Conservation (phyloP, 2,113 vertebrate species). For the Eptatretus burgeri region DNA sequence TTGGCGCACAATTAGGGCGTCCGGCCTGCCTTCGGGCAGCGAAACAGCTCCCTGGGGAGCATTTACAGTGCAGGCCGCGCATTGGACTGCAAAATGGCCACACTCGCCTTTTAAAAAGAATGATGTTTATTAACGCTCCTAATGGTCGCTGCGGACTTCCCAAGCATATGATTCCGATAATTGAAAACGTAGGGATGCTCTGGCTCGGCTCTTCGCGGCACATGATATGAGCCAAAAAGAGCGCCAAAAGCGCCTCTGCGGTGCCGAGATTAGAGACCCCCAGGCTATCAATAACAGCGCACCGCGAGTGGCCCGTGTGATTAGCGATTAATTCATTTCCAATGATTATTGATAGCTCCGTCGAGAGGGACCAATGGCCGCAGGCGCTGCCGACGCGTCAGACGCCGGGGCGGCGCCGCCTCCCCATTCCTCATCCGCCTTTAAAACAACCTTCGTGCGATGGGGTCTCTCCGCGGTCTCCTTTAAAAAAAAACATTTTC, state of each 20-base stretch:
- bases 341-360: constrained; percentile 6
- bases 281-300: neutral
- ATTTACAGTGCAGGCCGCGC: neutral
- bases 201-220: neutral
- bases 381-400: neutral
- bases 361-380: constrained; percentile 1
- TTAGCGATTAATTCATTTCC: constrained; percentile 4
- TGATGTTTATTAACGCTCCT: too few species aligned
- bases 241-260: neutral
- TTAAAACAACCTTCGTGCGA: constrained; percentile 5
- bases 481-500: too few species aligned
- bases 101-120: too few species aligned
- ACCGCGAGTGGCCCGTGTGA: constrained; percentile 5
- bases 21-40: constrained; percentile 1
- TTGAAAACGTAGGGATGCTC: neutral
- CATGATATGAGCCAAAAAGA: neutral
- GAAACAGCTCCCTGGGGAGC: constrained; percentile 1
- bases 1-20: constrained; percentile 5
- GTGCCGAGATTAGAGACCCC: constrained; percentile 3
- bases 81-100: too few species aligned
- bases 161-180: constrained; percentile 5
- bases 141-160: too few species aligned
- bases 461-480: neutral
- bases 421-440: constrained; percentile 3
- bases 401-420: constrained; percentile 1